Percentiles rank a stretch among this genome's conserved stretches.
Conservation (phyloP, 2,113 vertebrate genomes). For the Deroptyus accipitrinus region DNA sequence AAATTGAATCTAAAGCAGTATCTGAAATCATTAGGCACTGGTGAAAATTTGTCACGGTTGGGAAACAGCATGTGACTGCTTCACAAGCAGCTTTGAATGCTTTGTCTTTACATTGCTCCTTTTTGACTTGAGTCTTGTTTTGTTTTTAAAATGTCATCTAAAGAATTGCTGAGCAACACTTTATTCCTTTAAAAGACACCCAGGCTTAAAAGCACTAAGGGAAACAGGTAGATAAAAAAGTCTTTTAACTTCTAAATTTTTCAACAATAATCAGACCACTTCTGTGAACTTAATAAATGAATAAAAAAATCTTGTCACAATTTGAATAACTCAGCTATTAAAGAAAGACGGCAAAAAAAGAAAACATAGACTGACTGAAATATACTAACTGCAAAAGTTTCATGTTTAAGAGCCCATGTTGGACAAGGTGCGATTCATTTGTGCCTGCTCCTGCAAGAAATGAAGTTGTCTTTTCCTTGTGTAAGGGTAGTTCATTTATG, state of each 20-base stretch:
- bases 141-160: neutral
- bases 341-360: neutral
- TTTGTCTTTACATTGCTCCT: neutral
- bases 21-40: neutral
- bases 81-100: neutral
- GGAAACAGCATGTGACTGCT: neutral
- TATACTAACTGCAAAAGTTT: neutral
- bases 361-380: neutral
- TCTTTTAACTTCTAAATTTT: neutral
- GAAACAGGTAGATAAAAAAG: neutral
- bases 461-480: neutral
- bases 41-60: neutral
- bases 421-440: neutral
- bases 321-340: neutral
- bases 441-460: neutral
- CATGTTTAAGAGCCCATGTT: neutral
- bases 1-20: neutral
- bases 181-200: neutral
- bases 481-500: neutral
- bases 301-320: neutral
- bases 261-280: neutral
- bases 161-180: neutral
- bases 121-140: neutral
- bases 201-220: neutral
- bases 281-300: neutral